Evolutionary conservation across 2,888 invertebrate genomes (phyloP), one percentile per base, ranked within the genome.

Genomic region (Caenorhabditis sp.): DNA sequence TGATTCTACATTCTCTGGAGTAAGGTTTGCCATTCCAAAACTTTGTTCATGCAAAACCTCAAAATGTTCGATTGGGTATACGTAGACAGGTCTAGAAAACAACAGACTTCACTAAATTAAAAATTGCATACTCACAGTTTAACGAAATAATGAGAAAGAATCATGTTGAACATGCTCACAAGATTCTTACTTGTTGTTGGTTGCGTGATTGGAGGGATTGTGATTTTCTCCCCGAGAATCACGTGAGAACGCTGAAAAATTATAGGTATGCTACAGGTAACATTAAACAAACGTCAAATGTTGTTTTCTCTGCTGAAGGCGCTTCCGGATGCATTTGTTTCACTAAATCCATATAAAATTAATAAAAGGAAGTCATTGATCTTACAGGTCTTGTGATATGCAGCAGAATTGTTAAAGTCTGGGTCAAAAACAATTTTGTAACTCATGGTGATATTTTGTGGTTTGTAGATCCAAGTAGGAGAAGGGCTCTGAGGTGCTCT

Each of bases 21-120:
- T 20, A 1, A 50, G 20, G n/a, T 11, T 32, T 1, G 18, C 11
- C 15, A 22, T 6, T 5, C 28, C 64, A 8, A 64, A 15, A 13
- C 18, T 32, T 13, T 51, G 24, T n/a, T 64, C 51, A 22, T 32
- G 20, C 18, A 64, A 15, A 0, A 11, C 6, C 2, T 64, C 64
- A n/a, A 64, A 64, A 20, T 32, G 64, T 13, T 64, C 50, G 3
- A n/a, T 18, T 32, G 64, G 50, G 40, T 65, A 65, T 15, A 55
- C 40, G 26, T n/a, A 24, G 4, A 65, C 53, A 4, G 53, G 18
- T 18, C 62, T 62, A 13, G 13, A 40, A 32, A 32, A 32, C 32
- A 6, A 20, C 20, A n/a, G 47, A 24, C 1, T 40, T 18, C 8
- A 11, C 15, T 1, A 35, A 5, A 28, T 11, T n/a, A n/a, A n/a